These are phyloP conservation scores for Caenorhabditis sp. DNA, from an alignment of 2,888 invertebrate species.

Conservation along the genomic window DNA sequence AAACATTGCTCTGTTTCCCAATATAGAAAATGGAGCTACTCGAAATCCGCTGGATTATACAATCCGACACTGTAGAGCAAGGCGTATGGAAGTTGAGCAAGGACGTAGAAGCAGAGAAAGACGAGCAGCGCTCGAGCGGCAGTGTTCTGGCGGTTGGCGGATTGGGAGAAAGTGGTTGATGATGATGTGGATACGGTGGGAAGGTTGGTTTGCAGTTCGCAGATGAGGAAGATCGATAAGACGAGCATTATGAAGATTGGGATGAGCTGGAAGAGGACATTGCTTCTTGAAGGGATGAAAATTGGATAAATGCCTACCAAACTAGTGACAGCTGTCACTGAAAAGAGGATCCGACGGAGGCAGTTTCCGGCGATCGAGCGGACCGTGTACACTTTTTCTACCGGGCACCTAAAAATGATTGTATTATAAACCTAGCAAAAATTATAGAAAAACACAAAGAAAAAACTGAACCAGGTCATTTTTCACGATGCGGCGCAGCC, in stretches of 20 bases:
- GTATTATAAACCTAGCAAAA: too few relatives aligned
- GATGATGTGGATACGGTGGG: neutral
- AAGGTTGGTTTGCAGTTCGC: conserved; percentile 19
- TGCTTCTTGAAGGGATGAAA: too few relatives aligned
- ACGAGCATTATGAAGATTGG: conserved; percentile 34
- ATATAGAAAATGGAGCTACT: neutral
- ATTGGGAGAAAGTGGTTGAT: too few relatives aligned
- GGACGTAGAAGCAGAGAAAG: conserved; percentile 39
- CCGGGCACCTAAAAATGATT: conserved; percentile 10
- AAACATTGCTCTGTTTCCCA: neutral
- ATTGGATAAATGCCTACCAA: conserved; percentile 23
- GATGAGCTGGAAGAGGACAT: conserved; percentile 14
- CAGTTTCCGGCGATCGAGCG: conserved; percentile 35
- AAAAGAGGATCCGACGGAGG: conserved; percentile 13
- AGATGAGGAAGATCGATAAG: conserved; percentile 33
- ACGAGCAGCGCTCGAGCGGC: conserved; percentile 26
- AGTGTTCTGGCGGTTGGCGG: conserved; percentile 3
- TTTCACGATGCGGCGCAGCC: too few relatives aligned
- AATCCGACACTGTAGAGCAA: conserved; percentile 35
- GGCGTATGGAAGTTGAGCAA: conserved; percentile 43
- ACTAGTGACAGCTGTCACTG: conserved; percentile 18
- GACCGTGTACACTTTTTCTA: neutral
- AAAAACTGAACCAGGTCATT: too few relatives aligned
- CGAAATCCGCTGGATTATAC: conserved; percentile 43
- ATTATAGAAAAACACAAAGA: too few relatives aligned